Conservation (phyloP, 2,888 invertebrate species). For the Lycaena phlaeas region DNA sequence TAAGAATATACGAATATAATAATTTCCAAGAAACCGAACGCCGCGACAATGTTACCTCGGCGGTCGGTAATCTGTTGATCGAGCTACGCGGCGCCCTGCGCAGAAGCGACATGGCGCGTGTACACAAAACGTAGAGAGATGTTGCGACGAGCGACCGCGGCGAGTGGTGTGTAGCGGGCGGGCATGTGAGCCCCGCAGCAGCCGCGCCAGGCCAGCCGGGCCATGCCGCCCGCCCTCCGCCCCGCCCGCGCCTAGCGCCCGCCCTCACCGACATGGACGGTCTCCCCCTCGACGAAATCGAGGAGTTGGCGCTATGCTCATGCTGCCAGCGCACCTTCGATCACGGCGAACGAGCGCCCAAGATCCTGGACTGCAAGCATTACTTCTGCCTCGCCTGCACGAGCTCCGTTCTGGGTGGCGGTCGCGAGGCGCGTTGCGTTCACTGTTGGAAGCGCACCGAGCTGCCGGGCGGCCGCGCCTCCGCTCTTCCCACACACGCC, state of each 20-base stretch:
- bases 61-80: slow-evolving; percentile 39
- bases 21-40: too few relatives aligned
- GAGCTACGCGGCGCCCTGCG: slow-evolving; percentile 33
- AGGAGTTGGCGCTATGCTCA: slow-evolving; percentile 82
- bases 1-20: too few relatives aligned
- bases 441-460: slow-evolving; percentile 84
- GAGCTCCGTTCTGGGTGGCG: slow-evolving; percentile 77
- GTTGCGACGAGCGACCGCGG: slow-evolving; percentile 26
- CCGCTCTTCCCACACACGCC: slow-evolving; percentile 78
- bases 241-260: slow-evolving; percentile 17
- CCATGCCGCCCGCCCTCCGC: slow-evolving; percentile 25
- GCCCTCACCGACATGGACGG: slow-evolving; percentile 57
- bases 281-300: slow-evolving; percentile 77
- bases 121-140: slow-evolving; percentile 41
- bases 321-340: slow-evolving; percentile 84
- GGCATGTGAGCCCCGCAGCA: slow-evolving; percentile 23
- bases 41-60: slow-evolving; percentile 23
- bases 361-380: slow-evolving; percentile 82
- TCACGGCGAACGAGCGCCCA: slow-evolving; percentile 80
- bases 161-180: too few relatives aligned
- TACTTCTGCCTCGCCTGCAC: slow-evolving; percentile 84
- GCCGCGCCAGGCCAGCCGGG: slow-evolving; percentile 13
- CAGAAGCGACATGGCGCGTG: slow-evolving; percentile 35
- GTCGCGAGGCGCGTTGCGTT: slow-evolving; percentile 78
- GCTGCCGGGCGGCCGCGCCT: slow-evolving; percentile 77